Conservation (phyloP, 2,113 vertebrate genomes). For the Cathartes aura region DNA sequence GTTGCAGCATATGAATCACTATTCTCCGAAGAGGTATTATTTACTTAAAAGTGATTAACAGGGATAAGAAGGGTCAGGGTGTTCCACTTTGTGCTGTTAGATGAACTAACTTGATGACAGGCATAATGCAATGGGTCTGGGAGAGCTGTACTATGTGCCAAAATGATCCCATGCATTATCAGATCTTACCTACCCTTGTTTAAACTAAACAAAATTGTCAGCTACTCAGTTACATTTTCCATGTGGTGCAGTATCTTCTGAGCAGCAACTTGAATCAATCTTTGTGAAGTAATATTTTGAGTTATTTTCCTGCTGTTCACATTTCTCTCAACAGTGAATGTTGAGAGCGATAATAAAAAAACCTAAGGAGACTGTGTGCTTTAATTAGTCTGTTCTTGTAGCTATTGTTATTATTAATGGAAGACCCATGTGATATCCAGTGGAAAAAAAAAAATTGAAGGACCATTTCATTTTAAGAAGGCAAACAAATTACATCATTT, state of each 20-base stretch:
- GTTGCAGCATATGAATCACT: conserved; percentile 52
- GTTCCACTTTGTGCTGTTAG: conserved; percentile 50
- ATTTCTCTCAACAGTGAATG: neutral
- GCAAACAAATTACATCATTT: conserved; percentile 30
- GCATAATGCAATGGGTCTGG: conserved; percentile 45
- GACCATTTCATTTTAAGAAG: neutral
- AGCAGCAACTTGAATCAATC: conserved; percentile 1
- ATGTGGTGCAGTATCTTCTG: conserved; percentile 26
- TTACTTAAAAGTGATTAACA: conserved; percentile 68
- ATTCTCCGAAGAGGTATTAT: conserved; percentile 64
- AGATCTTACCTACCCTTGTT: conserved; percentile 65
- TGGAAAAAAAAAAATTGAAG: neutral
- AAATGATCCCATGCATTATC: conserved; percentile 51
- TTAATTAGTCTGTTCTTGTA: neutral
- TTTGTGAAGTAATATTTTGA: conserved; percentile 28
- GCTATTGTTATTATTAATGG: neutral
- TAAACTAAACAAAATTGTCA: conserved; percentile 58
- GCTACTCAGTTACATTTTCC: conserved; percentile 57
- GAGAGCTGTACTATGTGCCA: neutral
- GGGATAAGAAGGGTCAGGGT: conserved; percentile 62
- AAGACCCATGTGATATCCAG: neutral
- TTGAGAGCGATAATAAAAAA: neutral
- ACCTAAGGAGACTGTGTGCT: neutral
- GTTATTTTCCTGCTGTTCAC: conserved; percentile 2
- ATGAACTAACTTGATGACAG: conserved; percentile 58